Percentiles rank a stretch among this genome's conserved stretches.
phyloP scores from a whole-genome alignment of 2,888 invertebrate genomes.

The Caenorhabditis sp. region DNA sequence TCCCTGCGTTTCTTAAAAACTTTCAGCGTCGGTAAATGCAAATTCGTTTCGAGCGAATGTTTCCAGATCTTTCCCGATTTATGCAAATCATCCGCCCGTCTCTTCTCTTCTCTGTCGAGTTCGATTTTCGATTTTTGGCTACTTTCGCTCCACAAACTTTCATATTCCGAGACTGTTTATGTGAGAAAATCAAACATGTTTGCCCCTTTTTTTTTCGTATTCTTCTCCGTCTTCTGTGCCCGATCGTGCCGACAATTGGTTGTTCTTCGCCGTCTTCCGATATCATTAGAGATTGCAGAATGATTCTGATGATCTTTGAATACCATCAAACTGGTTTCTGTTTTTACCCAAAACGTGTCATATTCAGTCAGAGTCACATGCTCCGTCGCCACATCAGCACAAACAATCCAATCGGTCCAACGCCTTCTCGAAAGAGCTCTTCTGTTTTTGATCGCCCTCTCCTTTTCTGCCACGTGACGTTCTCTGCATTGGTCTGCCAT shows the following conservation, averaged over 20 bases:
- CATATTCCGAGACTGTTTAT: neutral
- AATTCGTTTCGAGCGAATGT: neutral
- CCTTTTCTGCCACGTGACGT: neutral
- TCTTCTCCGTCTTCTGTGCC: constrained; percentile 1
- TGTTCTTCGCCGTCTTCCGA: constrained; percentile 12
- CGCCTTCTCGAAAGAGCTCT: neutral
- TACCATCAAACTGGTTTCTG: constrained; percentile 17
- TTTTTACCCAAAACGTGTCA: constrained; percentile 1
- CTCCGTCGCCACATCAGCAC: neutral
- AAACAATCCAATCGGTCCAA: neutral
- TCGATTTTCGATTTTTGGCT: constrained; percentile 34
- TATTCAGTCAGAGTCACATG: constrained; percentile 17
- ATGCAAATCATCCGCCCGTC: constrained; percentile 11
- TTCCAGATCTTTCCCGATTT: constrained; percentile 8
- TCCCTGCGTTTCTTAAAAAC: neutral
- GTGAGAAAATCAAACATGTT: constrained; percentile 13
- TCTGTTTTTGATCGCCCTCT: neutral
- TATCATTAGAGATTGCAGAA: constrained; percentile 19
- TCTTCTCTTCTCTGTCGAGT: neutral
- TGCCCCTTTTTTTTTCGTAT: neutral
- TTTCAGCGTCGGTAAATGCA: neutral
- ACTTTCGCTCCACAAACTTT: neutral
- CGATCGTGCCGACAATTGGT: constrained; percentile 30
- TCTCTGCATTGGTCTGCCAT: neutral
- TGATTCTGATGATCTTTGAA: constrained; percentile 52